phyloP scores from a whole-genome alignment of 2,113 vertebrate species.

The Microtus oregoni region DNA sequence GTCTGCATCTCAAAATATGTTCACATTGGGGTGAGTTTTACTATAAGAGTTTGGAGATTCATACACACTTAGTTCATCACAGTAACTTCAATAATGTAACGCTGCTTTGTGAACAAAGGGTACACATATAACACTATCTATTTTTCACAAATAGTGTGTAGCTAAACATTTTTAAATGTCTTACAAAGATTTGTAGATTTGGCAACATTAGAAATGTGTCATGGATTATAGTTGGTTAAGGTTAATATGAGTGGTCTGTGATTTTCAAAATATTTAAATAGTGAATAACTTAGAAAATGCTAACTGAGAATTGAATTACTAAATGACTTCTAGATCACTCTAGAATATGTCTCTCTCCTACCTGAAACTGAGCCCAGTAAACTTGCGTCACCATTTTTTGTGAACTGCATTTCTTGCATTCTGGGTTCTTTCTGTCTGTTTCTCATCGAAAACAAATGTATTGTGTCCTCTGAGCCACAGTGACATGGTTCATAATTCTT shows the following conservation, averaged over 20 bases:
- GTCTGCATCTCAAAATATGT: neutral
- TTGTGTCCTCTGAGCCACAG: constrained; percentile 34
- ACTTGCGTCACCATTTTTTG: constrained; percentile 25
- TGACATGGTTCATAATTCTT: constrained; percentile 61
- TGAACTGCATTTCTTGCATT: constrained; percentile 60
- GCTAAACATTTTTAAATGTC: constrained; percentile 17
- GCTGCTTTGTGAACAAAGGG: neutral
- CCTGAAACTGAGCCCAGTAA: neutral
- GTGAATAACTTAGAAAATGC: constrained; percentile 45
- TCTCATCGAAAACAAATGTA: constrained; percentile 32
- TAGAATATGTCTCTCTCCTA: constrained; percentile 21
- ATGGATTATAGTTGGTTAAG: constrained; percentile 16
- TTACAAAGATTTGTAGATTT: constrained; percentile 40
- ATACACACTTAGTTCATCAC: neutral
- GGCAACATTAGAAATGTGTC: constrained; percentile 33
- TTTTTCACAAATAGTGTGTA: neutral
- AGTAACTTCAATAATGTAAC: neutral
- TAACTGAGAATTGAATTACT: constrained; percentile 21
- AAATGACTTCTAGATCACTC: constrained; percentile 53
- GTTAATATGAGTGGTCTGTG: constrained; percentile 8
- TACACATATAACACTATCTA: neutral
- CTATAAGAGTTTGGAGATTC: neutral
- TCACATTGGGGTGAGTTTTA: neutral
- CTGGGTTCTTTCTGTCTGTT: constrained; percentile 56
- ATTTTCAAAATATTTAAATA: constrained; percentile 52